These are phyloP conservation scores for Wiebesia pumilae DNA, from an alignment of 1,140 invertebrate genomes.

Conservation along the genomic window DNA sequence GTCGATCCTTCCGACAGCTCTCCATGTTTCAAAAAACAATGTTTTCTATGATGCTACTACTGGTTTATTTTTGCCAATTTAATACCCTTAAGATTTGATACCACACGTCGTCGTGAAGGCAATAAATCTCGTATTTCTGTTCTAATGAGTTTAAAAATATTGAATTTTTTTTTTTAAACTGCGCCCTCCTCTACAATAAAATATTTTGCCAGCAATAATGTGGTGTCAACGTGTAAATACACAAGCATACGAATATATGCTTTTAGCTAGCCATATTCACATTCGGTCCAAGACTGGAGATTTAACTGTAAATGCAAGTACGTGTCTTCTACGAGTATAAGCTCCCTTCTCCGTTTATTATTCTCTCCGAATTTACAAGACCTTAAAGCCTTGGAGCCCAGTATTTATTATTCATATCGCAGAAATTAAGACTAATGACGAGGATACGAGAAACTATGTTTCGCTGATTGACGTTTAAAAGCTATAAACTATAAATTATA, in stretches of 20 bases:
- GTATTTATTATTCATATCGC: not conserved
- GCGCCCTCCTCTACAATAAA: not conserved
- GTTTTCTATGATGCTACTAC: too few relatives aligned
- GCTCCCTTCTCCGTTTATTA: not conserved
- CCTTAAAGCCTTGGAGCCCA: not conserved
- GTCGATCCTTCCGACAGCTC: too few relatives aligned
- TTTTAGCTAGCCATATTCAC: not conserved
- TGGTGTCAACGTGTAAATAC: not conserved
- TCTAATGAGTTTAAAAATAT: too few relatives aligned
- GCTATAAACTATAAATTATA: too few relatives aligned
- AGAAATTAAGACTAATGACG: not conserved
- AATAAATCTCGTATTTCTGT: too few relatives aligned
- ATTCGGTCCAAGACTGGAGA: not conserved
- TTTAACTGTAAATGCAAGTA: not conserved
- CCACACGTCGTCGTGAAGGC: too few relatives aligned
- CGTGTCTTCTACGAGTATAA: not conserved
- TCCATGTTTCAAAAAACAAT: too few relatives aligned
- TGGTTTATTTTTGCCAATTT: too few relatives aligned
- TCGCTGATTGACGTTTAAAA: too few relatives aligned
- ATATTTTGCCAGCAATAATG: not conserved
- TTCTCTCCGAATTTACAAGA: not conserved
- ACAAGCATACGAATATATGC: not conserved
- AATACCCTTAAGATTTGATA: too few relatives aligned
- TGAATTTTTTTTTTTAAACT: too few relatives aligned
- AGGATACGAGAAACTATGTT: too few relatives aligned